Base-by-base conservation (phyloP, 2,113 vertebrate genomes). In the Peromyscus maniculatus region DNA sequence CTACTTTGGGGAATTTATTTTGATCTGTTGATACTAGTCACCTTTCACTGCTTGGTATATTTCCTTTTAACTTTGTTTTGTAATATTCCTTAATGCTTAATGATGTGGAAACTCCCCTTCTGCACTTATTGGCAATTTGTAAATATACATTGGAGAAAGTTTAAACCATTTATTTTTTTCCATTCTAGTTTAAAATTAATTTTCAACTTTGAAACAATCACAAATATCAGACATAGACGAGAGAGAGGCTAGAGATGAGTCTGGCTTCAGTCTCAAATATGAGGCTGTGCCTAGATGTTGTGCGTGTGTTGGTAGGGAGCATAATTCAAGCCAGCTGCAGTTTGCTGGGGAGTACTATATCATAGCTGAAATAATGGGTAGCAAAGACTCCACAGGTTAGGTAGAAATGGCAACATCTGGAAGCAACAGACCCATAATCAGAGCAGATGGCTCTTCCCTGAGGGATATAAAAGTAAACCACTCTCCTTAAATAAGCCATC, bases 401-500 rank as follows among this genome's bases (percentile, higher is more conserved):
- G 46, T 33, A 43, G 13, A 95, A 93, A 96, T 78, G 62, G 43
- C 10, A 95, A 80, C 92, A 97, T 97, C 86, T 97, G 87, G 43
- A 92, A 92, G 52, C 5, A 49, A 59, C 46, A 59, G 43, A 89
- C 4, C 66, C 17, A 28, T 67, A 74, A 46, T 87, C 77, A 83
- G 49, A 97, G 39, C 95, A 97, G 84, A 95, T 94, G 93, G 94
- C 10, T 92, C 15, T 93, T 97, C 71, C 87, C 82, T 66, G 90
- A 89, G 64, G 49, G 79, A 77, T 66, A 79, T 84, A 87, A 93
- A 95, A 93, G 87, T 31, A 59, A 95, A 94, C 66, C 49, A 80
- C 66, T 91, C 93, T 94, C 39, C 43, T 97, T 95, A 94, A 96
- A 97, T 91, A 96, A 92, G 72, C 75, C 88, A 94, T 95, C 97